A percentile compares a stretch with the other conserved stretches of the same genome.
Conservation (phyloP, 2,797 vertebrate species). For the Rhabdophis nuchalis region DNA sequence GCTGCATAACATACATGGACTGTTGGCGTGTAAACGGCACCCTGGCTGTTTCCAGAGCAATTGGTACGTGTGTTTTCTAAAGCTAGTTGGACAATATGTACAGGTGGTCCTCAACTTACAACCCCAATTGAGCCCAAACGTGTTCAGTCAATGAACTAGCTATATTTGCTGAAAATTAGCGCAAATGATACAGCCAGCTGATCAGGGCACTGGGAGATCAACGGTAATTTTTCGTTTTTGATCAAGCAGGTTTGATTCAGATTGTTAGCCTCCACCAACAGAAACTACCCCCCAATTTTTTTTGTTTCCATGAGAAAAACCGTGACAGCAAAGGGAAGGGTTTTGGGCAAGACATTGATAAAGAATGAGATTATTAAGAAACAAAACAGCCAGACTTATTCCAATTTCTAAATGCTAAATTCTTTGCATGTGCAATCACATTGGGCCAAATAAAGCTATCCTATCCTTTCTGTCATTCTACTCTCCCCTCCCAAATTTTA, state of each 20-base stretch:
- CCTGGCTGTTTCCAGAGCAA: conserved; percentile 93
- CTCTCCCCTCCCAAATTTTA: too few relatives aligned
- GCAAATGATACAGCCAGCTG: background rate
- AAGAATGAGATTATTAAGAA: background rate
- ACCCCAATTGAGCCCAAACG: background rate
- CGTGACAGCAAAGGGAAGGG: background rate
- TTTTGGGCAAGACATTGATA: background rate
- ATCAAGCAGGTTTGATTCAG: background rate
- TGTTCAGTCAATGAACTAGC: too few relatives aligned
- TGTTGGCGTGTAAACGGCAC: conserved; percentile 97
- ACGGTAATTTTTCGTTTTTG: background rate
- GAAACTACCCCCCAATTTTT: background rate
- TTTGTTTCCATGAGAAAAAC: too few relatives aligned
- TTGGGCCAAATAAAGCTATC: too few relatives aligned
- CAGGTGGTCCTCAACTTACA: background rate
- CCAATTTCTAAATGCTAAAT: too few relatives aligned
- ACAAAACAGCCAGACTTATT: too few relatives aligned
- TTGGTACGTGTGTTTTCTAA: conserved; percentile 76
- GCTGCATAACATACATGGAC: conserved; percentile 90
- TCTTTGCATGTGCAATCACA: too few relatives aligned
- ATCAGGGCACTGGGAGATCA: background rate
- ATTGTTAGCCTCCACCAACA: background rate
- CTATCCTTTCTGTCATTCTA: background rate
- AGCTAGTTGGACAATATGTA: background rate
- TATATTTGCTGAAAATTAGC: background rate